Conservation (phyloP, 2,797 vertebrate species). For the Xiphophorus birchmanni region DNA sequence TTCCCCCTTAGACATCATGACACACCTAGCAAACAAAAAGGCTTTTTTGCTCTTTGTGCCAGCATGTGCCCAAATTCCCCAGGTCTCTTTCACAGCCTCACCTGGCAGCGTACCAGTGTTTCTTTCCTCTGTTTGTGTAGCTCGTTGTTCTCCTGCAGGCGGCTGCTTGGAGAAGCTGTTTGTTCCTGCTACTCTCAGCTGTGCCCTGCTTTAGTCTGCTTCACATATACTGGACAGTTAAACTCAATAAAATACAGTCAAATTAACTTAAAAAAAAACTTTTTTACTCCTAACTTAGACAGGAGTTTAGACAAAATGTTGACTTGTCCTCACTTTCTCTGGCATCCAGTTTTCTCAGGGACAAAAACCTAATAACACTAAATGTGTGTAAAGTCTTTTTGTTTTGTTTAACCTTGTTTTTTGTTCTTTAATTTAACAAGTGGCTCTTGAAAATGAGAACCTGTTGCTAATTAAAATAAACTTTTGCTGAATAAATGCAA, state of each 20-base stretch:
- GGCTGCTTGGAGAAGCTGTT: not conserved
- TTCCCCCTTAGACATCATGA: constrained; percentile 29
- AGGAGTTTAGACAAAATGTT: not conserved
- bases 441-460: not conserved
- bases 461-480: not conserved
- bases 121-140: constrained; percentile 9
- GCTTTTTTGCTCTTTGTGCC: constrained; percentile 32
- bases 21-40: constrained; percentile 51
- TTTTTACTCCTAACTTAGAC: not conserved
- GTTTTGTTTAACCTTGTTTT: not conserved
- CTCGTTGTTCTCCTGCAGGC: constrained; percentile 4
- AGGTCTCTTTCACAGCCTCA: constrained; percentile 29
- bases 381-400: not conserved
- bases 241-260: not conserved
- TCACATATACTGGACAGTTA: not conserved
- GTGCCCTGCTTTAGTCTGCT: not conserved
- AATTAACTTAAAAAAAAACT: not conserved
- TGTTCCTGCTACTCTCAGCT: not conserved
- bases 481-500: not conserved
- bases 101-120: constrained; percentile 14
- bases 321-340: not conserved
- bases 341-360: not conserved
- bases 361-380: not conserved
- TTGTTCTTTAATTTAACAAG: not conserved
- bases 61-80: constrained; percentile 38